Base-by-base conservation (phyloP, 2,888 invertebrate species). In the Phengaris arion region DNA sequence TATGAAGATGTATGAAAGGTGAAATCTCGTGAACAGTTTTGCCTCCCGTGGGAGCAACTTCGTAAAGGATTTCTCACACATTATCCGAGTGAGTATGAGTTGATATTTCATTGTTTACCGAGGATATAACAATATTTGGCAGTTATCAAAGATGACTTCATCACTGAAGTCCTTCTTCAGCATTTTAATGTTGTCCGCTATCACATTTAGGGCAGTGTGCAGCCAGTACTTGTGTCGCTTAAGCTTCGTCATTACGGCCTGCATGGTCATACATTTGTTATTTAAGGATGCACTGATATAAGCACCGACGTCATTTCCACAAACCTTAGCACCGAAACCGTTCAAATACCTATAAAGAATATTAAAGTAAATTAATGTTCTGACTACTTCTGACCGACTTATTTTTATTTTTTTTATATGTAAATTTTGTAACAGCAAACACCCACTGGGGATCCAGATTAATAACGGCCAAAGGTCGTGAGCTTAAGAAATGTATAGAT, bases 111-210 rank as follows among this genome's bases (percentile, higher is more conserved):
- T 48, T 48, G 48, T 94, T 94, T 89, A 96, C 96, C 91, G 89
- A 8, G 96, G 95, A 90, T 97, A 97, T 15, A 97, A 85, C 8
- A 97, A 85, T 52, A 97, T 85, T 77, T 95, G 95, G 74, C 96
- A 90, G 81, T 95, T 95, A 48, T 92, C 85, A 55, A 90, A 90
- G 79, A 97, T 95, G 55, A 94, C 94, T 6, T 91, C 82, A 74
- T 88, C 85, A 0, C 86, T 81, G 81, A 96, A 97, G 5, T 87
- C 83, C 68, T 88, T 85, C 74, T 90, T 87, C 48, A 97, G 85
- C 83, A 90, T 95, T 48, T 93, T 85, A 73, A 95, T 91, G 74
- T 95, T 95, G 52, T 94, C 92, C 76, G 95, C 90, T 5, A 96
- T 94, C 22, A 94, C 93, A 9, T 91, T 79, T 2, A 96, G 83